A percentile compares a stretch with the other conserved stretches of the same genome.
These are phyloP conservation scores for Melanotaenia duboulayi DNA, from an alignment of 2,113 vertebrate genomes.

Conservation along the genomic window DNA sequence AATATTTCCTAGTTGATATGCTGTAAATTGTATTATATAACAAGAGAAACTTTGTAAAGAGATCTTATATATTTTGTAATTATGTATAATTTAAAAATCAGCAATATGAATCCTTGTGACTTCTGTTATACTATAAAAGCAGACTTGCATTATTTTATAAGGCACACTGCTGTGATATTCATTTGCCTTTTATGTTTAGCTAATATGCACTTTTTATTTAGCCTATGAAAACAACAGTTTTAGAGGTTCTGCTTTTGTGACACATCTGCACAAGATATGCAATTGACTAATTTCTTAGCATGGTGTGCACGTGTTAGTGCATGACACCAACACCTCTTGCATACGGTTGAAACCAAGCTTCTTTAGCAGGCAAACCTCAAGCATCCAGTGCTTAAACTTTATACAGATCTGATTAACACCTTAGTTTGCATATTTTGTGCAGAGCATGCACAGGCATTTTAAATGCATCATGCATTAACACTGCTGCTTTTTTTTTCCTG, in stretches of 20 bases:
- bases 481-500: slow-evolving; percentile 78
- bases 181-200: slow-evolving; percentile 82
- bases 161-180: slow-evolving; percentile 75
- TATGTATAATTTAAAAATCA: slow-evolving; percentile 94
- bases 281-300: slow-evolving; percentile 65
- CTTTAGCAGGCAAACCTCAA: slow-evolving; percentile 46
- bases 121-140: slow-evolving; percentile 80
- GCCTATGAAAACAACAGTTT: slow-evolving; percentile 64
- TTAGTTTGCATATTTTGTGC: slow-evolving; percentile 79
- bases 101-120: slow-evolving; percentile 96
- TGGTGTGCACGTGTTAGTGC: slow-evolving; percentile 42
- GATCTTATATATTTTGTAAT: slow-evolving; percentile 99
- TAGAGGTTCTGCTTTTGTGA: slow-evolving; percentile 72
- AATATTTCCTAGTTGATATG: slow-evolving; percentile 90
- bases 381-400: slow-evolving; percentile 50
- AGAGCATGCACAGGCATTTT: slow-evolving; percentile 61
- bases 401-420: slow-evolving; percentile 46
- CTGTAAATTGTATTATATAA: slow-evolving; percentile 98
- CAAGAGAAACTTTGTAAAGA: slow-evolving; percentile 95
- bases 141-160: slow-evolving; percentile 86
- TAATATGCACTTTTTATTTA: slow-evolving; percentile 82
- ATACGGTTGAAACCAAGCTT: slow-evolving; percentile 51
- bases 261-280: slow-evolving; percentile 84
- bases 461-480: slow-evolving; percentile 75
- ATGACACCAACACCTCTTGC: slow-evolving; percentile 56